phyloP scores from a whole-genome alignment of 2,888 invertebrate genomes.

The Deroplatys truncata region DNA sequence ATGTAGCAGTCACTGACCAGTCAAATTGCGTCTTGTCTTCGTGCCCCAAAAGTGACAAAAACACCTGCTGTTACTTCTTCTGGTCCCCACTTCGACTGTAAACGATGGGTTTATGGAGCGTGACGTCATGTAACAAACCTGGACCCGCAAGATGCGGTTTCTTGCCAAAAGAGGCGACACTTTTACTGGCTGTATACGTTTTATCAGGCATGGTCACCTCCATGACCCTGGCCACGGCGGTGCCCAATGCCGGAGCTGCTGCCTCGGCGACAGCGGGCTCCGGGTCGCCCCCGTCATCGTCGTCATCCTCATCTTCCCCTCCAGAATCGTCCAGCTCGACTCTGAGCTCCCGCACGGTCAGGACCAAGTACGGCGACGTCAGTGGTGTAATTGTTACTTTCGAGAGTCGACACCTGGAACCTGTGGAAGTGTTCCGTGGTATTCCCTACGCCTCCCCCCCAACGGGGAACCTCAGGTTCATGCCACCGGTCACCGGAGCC shows the following conservation, averaged over 20 bases:
- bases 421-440: conserved; percentile 89
- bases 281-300: conserved; percentile 9
- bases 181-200: conserved; percentile 1
- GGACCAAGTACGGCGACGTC: conserved; percentile 84
- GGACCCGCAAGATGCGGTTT: no score
- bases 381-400: conserved; percentile 80
- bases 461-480: conserved; percentile 82
- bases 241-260: not conserved
- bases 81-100: not conserved
- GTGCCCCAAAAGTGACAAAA: no score
- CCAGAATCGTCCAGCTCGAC: conserved; percentile 30
- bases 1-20: not conserved
- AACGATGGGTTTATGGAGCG: not conserved
- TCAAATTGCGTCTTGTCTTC: no score
- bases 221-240: not conserved
- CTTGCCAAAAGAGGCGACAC: not conserved
- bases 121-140: not conserved
- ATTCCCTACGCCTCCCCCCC: conserved; percentile 94
- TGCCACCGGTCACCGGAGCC: conserved; percentile 93
- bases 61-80: no score
- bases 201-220: not conserved
- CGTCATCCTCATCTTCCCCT: conserved; percentile 5
- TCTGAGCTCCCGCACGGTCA: conserved; percentile 75
- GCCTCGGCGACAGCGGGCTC: not conserved
- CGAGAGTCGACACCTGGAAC: conserved; percentile 75